These are phyloP conservation scores for Metopolophium dirhodum DNA, from an alignment of 1,140 invertebrate species.

Conservation along the genomic window DNA sequence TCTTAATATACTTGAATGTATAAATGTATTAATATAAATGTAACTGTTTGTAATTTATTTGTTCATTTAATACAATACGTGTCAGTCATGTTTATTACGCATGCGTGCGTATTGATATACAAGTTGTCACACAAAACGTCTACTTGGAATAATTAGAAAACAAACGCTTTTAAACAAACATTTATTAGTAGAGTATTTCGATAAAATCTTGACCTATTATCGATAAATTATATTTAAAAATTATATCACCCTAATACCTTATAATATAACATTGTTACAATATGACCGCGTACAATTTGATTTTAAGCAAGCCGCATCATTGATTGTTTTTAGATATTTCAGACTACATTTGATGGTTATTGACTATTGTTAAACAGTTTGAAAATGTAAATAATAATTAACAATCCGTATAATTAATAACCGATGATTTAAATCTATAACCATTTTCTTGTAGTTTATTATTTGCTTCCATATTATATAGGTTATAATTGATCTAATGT, in stretches of 20 bases:
- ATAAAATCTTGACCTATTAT: neutral
- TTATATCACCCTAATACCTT: too few species aligned
- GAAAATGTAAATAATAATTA: neutral
- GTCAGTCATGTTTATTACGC: neutral
- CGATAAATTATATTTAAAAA: too few species aligned
- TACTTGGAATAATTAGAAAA: neutral
- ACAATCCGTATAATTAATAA: neutral
- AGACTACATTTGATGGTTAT: neutral
- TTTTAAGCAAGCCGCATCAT: neutral
- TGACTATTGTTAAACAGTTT: neutral
- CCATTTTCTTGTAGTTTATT: neutral
- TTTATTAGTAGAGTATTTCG: neutral
- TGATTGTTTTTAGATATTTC: neutral
- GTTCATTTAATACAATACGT: neutral
- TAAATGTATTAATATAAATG: neutral
- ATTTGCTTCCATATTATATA: neutral
- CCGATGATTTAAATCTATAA: neutral
- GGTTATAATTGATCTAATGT: too few species aligned
- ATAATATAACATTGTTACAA: neutral
- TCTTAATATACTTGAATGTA: neutral
- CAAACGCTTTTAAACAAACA: neutral
- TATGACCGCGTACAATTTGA: neutral
- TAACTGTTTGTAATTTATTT: neutral
- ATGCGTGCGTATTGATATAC: neutral
- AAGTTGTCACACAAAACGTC: neutral